Evolutionary conservation across 1,140 invertebrate species (phyloP), one percentile per base, ranked within the genome.

Genomic region (Monomorium pharaonis): DNA sequence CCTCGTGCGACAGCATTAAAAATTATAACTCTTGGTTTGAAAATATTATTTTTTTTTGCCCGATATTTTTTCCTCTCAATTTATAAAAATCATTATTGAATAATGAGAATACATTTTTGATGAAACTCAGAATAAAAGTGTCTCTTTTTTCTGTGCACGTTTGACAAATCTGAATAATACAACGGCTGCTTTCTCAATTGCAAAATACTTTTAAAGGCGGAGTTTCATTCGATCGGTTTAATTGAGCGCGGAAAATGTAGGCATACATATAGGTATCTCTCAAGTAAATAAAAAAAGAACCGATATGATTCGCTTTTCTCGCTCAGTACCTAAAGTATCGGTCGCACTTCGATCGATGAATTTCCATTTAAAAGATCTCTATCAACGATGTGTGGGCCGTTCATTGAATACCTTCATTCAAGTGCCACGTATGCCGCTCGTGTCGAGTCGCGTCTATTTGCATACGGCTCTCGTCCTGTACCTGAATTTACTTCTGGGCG

Each of bases 361-460:
- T 80, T 70, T 70, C 77, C 47, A 80, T 80, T 80, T 80, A 80
- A 80, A 70, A 80, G 67, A 80, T 51, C 63, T 58, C 24, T 47
- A 83, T 83, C 78, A 83, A 37, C 67, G 67, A 72, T 62, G 30
- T 12, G 78, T 81, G 21, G 67, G 18, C 65, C 24, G 51, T 44
- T 70, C 56, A 33, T 44, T 74, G 65, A 81, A 74, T 72, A 72
- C 14, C 42, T 44, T 67, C 37, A 72, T 72, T 74, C 24, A 83
- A 58, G 24, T 37, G 14, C 18, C 14, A 72, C 37, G 24, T 37
- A 81, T 4, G 24, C 24, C 33, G n/a, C 18, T 42, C 24, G 56
- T 77, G 47, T 42, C 58, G 14, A 44, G 51, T 12, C 6, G 14
- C 24, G 14, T 24, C 78, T 54, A 74, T 74, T 83, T 72, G 67